These are phyloP conservation scores for Saccopteryx bilineata DNA, from an alignment of 2,113 vertebrate species.

Conservation along the genomic window DNA sequence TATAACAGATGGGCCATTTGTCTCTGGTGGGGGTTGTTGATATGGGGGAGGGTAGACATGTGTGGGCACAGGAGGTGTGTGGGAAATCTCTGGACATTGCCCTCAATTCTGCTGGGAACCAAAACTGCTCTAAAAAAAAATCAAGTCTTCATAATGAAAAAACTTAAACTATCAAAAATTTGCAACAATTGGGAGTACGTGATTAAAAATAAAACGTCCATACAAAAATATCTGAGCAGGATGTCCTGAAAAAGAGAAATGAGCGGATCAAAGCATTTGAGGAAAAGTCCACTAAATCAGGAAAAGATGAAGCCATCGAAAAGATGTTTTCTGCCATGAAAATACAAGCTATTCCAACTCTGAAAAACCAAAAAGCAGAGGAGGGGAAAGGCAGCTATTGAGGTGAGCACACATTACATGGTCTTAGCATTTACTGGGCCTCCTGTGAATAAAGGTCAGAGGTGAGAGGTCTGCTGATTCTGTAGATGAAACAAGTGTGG, in stretches of 20 bases:
- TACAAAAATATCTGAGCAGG: background rate
- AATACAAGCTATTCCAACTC: background rate
- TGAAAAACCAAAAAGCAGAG: background rate
- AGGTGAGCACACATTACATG: rapidly evolving
- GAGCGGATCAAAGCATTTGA: background rate
- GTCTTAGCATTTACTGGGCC: background rate
- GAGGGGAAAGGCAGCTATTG: background rate
- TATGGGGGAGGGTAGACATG: background rate
- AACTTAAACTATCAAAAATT: background rate
- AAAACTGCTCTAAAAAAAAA: background rate
- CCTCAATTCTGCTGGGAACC: background rate
- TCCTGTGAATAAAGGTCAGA: background rate
- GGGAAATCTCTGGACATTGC: background rate
- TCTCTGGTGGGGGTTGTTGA: background rate
- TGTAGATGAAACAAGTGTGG: background rate
- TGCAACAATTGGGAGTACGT: background rate
- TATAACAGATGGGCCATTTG: background rate
- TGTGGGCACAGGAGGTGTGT: background rate
- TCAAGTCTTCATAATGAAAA: background rate
- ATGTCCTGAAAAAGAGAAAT: background rate
- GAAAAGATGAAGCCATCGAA: background rate
- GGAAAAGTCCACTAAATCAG: background rate
- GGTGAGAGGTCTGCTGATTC: background rate
- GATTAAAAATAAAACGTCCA: background rate
- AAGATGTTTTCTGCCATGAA: background rate